These are phyloP conservation scores for Acropternis orthonyx DNA, from an alignment of 2,797 vertebrate species.

Conservation along the genomic window DNA sequence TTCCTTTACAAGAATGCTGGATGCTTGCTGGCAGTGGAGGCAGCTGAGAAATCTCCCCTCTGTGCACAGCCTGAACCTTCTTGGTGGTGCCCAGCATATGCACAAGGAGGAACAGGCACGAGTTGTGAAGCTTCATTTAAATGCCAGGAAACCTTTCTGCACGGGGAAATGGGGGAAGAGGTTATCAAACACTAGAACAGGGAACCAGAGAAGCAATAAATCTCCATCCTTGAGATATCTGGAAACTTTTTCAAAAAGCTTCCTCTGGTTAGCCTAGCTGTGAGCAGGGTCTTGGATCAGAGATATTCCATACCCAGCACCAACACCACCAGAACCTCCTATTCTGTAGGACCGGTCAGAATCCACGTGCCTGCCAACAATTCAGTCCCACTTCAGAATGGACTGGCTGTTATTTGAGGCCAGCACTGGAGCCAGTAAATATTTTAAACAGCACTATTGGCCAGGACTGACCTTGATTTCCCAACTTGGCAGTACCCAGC, in stretches of 20 bases:
- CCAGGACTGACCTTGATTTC: background rate
- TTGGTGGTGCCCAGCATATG: background rate
- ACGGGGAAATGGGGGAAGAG: rapidly evolving
- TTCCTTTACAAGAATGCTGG: background rate
- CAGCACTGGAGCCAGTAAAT: background rate
- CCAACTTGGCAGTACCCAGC: background rate
- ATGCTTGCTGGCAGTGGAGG: background rate
- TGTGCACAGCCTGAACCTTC: background rate
- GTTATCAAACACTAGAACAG: background rate
- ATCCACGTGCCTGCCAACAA: background rate
- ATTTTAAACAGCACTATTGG: background rate
- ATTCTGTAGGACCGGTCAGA: background rate
- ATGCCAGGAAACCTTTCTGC: background rate
- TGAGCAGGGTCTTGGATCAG: background rate
- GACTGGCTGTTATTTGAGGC: background rate
- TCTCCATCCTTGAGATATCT: background rate
- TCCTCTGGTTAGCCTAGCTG: background rate
- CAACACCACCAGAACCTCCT: background rate
- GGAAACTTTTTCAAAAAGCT: background rate
- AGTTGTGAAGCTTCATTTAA: background rate
- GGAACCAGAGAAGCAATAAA: background rate
- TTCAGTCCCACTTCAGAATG: background rate
- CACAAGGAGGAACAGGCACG: background rate
- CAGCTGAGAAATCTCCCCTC: background rate
- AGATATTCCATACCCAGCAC: background rate